phyloP scores from a whole-genome alignment of 2,113 vertebrate species.

The Dascyllus trimaculatus region DNA sequence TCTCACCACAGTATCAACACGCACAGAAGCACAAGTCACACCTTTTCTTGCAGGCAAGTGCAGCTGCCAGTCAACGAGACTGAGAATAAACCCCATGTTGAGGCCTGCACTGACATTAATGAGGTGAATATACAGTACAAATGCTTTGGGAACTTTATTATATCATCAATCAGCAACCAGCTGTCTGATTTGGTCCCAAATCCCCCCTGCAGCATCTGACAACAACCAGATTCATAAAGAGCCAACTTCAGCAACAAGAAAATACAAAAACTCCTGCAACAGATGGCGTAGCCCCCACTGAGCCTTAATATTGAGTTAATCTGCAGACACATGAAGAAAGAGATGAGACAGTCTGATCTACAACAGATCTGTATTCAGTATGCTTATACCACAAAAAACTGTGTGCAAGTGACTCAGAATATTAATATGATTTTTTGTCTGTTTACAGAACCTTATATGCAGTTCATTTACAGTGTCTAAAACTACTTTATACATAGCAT shows the following conservation, averaged over 20 bases:
- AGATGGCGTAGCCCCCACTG: slow-evolving; percentile 6
- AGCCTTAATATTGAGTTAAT: background rate
- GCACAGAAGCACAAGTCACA: too few relatives aligned
- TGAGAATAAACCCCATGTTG: too few relatives aligned
- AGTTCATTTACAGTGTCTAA: background rate
- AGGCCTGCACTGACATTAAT: too few relatives aligned
- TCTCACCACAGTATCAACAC: too few relatives aligned
- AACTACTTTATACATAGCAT: background rate
- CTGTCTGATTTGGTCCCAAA: background rate
- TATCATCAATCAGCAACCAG: background rate
- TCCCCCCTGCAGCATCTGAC: background rate
- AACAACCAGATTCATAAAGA: slow-evolving; percentile 2
- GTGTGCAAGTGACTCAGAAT: background rate
- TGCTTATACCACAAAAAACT: background rate
- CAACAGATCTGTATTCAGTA: background rate
- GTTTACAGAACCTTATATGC: background rate
- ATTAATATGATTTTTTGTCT: background rate
- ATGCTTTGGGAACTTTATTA: background rate
- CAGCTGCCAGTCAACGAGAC: too few relatives aligned
- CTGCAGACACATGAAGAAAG: background rate
- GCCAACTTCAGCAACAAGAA: background rate
- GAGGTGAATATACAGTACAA: too few relatives aligned
- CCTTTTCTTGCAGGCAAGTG: too few relatives aligned
- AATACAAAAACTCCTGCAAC: background rate
- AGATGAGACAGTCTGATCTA: background rate